Evolutionary conservation across 2,113 vertebrate species (phyloP).

Genomic region (Myotis lucifugus): DNA sequence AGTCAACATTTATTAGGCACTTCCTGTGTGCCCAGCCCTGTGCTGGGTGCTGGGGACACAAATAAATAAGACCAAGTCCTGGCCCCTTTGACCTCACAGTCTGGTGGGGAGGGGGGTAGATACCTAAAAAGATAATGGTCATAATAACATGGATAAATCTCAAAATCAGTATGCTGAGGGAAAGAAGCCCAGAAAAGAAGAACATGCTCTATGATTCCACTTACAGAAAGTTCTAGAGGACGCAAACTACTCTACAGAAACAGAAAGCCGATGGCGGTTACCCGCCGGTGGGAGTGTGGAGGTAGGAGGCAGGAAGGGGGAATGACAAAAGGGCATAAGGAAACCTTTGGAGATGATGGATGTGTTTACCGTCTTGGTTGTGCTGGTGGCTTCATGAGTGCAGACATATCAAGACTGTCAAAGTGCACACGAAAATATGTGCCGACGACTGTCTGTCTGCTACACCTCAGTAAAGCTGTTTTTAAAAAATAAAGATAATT

Average conservation of each 20-base stretch:
- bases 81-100: background rate
- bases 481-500: background rate
- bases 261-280: background rate
- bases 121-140: background rate
- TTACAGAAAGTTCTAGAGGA: background rate
- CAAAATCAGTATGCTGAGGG: fast-evolving
- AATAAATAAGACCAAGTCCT: background rate
- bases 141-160: fast-evolving
- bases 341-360: background rate
- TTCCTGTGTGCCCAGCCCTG: slow-evolving; percentile 7
- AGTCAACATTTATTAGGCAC: background rate
- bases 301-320: background rate
- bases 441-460: fast-evolving
- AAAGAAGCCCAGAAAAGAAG: background rate
- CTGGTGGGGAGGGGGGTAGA: background rate
- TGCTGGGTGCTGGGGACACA: background rate
- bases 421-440: background rate
- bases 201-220: fast-evolving
- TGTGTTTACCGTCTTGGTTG: fast-evolving
- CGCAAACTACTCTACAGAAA: fast-evolving
- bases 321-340: background rate
- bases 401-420: fast-evolving
- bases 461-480: background rate
- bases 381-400: fast-evolving
- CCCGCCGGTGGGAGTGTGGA: too few species aligned